Percentiles rank a stretch among this genome's conserved stretches.
Evolutionary conservation across 2,797 vertebrate species (phyloP).

Genomic region (Sus cebifrons): DNA sequence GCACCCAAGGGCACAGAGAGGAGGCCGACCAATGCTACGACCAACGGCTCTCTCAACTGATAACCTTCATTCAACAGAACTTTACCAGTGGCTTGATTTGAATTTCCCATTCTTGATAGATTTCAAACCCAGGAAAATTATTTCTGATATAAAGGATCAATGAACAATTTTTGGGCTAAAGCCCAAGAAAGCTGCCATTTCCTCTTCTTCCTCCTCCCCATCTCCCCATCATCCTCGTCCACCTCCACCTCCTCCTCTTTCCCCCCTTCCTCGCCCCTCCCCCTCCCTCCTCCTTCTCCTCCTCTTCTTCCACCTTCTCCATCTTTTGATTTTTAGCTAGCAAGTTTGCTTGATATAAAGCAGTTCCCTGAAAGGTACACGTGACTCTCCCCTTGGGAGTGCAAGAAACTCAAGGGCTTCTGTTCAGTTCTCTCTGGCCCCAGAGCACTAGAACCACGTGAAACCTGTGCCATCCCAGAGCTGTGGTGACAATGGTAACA

Average conservation of each 20-base stretch:
- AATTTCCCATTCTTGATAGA: conserved; percentile 71
- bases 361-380: fast-evolving
- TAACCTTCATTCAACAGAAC: conserved; percentile 57
- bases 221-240: neutral
- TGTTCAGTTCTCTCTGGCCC: neutral
- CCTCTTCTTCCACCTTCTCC: neutral
- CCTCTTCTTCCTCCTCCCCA: neutral
- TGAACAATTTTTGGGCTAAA: neutral
- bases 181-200: conserved; percentile 20
- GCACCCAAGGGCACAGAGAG: too few species aligned
- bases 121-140: conserved; percentile 74
- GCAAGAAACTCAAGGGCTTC: neutral
- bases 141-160: conserved; percentile 66
- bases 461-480: neutral
- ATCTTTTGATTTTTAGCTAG: neutral
- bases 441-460: fast-evolving
- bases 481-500: neutral
- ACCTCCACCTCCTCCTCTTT: neutral
- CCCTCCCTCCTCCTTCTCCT: neutral
- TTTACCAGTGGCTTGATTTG: conserved; percentile 69
- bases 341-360: neutral
- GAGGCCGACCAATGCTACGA: neutral
- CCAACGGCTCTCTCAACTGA: conserved; percentile 7
- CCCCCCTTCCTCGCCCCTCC: neutral
- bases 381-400: neutral